These are phyloP conservation scores for Eucidaris tribuloides DNA, from an alignment of 35 echinoderm and acorn worm genomes.

Conservation along the genomic window DNA sequence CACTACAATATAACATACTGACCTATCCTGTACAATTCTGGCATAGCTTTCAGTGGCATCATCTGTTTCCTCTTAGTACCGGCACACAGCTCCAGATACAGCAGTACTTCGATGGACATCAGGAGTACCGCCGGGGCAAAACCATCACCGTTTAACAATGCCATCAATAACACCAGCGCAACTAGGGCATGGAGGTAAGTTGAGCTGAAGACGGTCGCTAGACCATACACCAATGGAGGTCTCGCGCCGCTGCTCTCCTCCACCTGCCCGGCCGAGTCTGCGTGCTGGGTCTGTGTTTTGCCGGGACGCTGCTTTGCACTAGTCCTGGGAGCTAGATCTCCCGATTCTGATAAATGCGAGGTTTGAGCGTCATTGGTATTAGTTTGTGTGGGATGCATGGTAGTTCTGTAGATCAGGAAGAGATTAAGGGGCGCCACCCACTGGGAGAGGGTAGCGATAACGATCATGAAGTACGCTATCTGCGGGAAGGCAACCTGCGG, in stretches of 20 bases:
- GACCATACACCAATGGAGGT: slow-evolving; percentile 70
- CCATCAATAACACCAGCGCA: slow-evolving; percentile 46
- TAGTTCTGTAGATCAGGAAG: neutral
- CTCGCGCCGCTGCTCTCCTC: no score
- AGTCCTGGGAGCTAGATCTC: no score
- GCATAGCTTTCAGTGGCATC: slow-evolving; percentile 31
- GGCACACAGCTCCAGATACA: slow-evolving; percentile 61
- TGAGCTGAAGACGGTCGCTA: slow-evolving; percentile 61
- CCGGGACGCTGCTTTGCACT: no score
- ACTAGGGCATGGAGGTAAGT: slow-evolving; percentile 49
- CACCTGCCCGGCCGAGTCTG: no score
- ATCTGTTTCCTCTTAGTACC: slow-evolving; percentile 41
- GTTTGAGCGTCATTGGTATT: no score
- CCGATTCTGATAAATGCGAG: no score
- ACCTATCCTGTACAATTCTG: slow-evolving; percentile 48
- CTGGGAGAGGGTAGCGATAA: slow-evolving; percentile 38
- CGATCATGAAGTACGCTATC: slow-evolving; percentile 50
- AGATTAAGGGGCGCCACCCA: neutral
- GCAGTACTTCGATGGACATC: slow-evolving; percentile 42
- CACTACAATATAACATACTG: no score
- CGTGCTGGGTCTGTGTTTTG: no score
- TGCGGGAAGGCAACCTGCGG: slow-evolving; percentile 74
- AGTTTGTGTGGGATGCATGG: no score
- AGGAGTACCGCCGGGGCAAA: slow-evolving; percentile 52
- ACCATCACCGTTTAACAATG: slow-evolving; percentile 79